Evolutionary conservation across 1,140 invertebrate genomes (phyloP).

Genomic region (Papilio helenus): DNA sequence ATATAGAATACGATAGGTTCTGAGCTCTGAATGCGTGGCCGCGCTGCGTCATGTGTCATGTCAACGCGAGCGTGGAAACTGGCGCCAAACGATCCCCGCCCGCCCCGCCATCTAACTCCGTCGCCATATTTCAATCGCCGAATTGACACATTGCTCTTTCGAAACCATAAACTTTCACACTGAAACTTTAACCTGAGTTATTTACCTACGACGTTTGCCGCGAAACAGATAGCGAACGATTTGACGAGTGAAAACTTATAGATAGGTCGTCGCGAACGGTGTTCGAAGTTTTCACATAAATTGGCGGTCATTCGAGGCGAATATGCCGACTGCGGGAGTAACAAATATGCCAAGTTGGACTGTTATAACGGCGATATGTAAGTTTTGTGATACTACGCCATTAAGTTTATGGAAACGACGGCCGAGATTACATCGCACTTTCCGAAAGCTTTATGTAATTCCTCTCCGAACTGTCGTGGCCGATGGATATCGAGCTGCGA

Average conservation of each 20-base stretch:
- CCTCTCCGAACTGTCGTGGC: slow-evolving; percentile 57
- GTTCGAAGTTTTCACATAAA: slow-evolving; percentile 81
- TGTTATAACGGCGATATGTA: slow-evolving; percentile 82
- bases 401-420: slow-evolving; percentile 81
- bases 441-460: slow-evolving; percentile 81
- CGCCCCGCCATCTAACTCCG: slow-evolving; percentile 56
- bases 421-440: slow-evolving; percentile 80
- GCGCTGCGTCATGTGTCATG: slow-evolving; percentile 56
- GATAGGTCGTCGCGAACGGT: slow-evolving; percentile 78
- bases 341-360: slow-evolving; percentile 82
- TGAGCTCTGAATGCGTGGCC: slow-evolving; percentile 64
- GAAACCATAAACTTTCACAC: slow-evolving; percentile 73
- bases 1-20: slow-evolving; percentile 57
- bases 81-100: slow-evolving; percentile 58
- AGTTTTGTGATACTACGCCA: slow-evolving; percentile 82
- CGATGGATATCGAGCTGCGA: slow-evolving; percentile 52
- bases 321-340: slow-evolving; percentile 82
- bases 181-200: slow-evolving; percentile 80
- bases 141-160: slow-evolving; percentile 78
- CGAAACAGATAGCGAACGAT: slow-evolving; percentile 71
- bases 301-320: slow-evolving; percentile 82
- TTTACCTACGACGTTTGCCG: slow-evolving; percentile 75
- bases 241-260: slow-evolving; percentile 81
- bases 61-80: slow-evolving; percentile 59
- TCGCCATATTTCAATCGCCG: slow-evolving; percentile 78